These are phyloP conservation scores for Pseudomyrmex flavicornis DNA, from an alignment of 1,140 invertebrate genomes.

Conservation along the genomic window DNA sequence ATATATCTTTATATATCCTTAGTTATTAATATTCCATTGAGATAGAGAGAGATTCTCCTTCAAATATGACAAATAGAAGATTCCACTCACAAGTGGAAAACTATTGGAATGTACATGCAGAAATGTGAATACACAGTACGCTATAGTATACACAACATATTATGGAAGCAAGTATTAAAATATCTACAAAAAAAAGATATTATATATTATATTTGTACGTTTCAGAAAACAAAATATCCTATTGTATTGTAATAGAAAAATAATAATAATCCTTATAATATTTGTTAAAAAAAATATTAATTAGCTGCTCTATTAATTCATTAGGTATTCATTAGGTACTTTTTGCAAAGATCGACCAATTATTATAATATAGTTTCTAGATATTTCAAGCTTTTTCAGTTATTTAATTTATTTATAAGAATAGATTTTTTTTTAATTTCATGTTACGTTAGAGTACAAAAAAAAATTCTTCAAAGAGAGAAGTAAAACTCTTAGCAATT, in stretches of 20 bases:
- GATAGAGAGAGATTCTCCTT: not conserved
- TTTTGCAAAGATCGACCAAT: slow-evolving; percentile 13
- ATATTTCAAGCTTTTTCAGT: slow-evolving; percentile 8
- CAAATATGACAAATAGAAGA: not conserved
- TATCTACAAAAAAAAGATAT: slow-evolving; percentile 10
- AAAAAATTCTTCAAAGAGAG: slow-evolving; percentile 3
- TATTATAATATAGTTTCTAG: not conserved
- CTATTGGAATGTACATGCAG: slow-evolving; percentile 33
- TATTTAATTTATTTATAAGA: slow-evolving; percentile 35
- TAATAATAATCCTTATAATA: not conserved
- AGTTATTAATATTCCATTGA: no score
- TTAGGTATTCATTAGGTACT: not conserved
- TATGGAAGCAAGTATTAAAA: slow-evolving; percentile 22
- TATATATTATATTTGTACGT: not conserved
- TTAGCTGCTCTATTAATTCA: slow-evolving; percentile 3
- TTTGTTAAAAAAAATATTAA: not conserved
- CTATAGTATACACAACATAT: not conserved
- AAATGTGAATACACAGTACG: slow-evolving; percentile 27
- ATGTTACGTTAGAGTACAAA: slow-evolving; percentile 5
- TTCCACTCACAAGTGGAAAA: not conserved
- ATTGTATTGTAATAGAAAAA: slow-evolving; percentile 2
- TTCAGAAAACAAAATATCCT: slow-evolving; percentile 37
- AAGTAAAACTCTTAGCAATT: slow-evolving; percentile 26
- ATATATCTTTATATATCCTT: slow-evolving; percentile 28
- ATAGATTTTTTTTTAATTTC: slow-evolving; percentile 53